Evolutionary conservation across 2,797 vertebrate genomes (phyloP).

Genomic region (Squalus acanthias): DNA sequence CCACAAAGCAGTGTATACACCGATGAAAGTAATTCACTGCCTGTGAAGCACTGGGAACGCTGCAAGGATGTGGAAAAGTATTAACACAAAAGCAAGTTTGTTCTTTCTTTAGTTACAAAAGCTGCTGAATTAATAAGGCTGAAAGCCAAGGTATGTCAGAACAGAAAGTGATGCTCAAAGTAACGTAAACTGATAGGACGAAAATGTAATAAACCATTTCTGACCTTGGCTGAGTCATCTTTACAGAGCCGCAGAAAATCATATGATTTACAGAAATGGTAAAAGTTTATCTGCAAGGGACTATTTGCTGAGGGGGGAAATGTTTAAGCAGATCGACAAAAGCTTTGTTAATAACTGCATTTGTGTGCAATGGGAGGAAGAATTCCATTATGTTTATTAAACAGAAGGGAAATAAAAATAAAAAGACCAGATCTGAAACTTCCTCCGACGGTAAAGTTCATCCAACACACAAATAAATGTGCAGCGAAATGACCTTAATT

Average conservation of each 20-base stretch:
- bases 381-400: neutral
- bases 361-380: neutral
- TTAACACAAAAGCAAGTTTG: neutral
- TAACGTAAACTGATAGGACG: neutral
- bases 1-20: too few relatives aligned
- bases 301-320: neutral
- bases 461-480: neutral
- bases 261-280: neutral
- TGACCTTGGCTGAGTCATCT: neutral
- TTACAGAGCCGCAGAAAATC: neutral
- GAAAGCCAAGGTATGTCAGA: neutral
- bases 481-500: neutral
- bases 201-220: neutral
- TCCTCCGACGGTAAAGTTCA: neutral
- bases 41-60: neutral
- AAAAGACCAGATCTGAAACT: neutral
- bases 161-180: neutral
- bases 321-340: neutral
- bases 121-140: neutral
- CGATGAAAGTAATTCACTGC: neutral
- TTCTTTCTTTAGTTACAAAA: neutral
- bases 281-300: neutral
- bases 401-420: neutral
- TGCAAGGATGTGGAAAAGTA: neutral
- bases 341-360: neutral